Base-by-base conservation (phyloP, 2,888 invertebrate genomes). In the Mythimna lalbum region DNA sequence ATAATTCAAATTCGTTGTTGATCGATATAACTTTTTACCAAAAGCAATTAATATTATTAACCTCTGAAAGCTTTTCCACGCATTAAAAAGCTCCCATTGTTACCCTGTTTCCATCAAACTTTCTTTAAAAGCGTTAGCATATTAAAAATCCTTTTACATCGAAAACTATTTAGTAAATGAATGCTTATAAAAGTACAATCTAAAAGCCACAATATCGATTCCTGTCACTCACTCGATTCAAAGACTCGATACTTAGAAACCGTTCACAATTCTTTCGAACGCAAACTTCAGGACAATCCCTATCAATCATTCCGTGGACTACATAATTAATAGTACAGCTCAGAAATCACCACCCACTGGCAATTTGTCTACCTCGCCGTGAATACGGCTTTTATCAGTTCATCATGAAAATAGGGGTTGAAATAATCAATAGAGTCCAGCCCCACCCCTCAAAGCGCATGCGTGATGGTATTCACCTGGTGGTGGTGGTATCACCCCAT, bases 351-450 rank as follows among this genome's bases (percentile, higher is more conserved):
- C 90, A 87, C 92, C 91, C 90, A 80, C 90, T 88, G 77, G 89
- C 90, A 94, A 95, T 94, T 95, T 94, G 93, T 93, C 93, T 91
- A 85, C 88, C 88, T 86, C 86, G 85, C 91, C 90, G 86, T 90
- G 92, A 91, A 91, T 90, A 91, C 88, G 76, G 88, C 82, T 89
- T 93, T 95, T 95, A 95, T 95, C 95, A 89, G 86, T 73, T 89
- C 90, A 94, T 95, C 95, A 89, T 91, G 90, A 88, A 90, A 91
- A 91, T 91, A 91, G 90, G 92, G 93, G 92, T 88, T 73, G 89
- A 87, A 91, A 93, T 91, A 93, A 96, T 95, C 95, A 94, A 95
- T 95, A 95, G 89, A 89, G 86, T 87, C 86, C 89, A 88, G 92
- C 93, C 94, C 94, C 94, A 92, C 93, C 93, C 90, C 81, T 75